phyloP scores from a whole-genome alignment of 2,113 vertebrate genomes.

The Ovis aries region DNA sequence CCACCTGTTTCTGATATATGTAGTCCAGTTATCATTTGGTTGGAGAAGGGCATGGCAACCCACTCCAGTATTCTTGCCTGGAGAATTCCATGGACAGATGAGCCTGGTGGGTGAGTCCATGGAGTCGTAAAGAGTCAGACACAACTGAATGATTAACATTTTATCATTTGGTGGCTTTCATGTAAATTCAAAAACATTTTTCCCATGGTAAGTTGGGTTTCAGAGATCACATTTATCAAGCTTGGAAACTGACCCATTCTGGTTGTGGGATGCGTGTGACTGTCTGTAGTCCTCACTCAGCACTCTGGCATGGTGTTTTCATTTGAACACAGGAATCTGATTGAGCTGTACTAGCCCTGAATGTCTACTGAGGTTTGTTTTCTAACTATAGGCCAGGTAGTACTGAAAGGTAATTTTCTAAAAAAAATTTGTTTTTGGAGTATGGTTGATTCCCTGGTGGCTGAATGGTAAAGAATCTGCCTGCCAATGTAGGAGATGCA shows the following conservation, averaged over 20 bases:
- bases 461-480: neutral
- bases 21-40: neutral
- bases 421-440: neutral
- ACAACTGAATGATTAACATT: neutral
- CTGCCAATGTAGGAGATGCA: neutral
- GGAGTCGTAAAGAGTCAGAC: too few relatives aligned
- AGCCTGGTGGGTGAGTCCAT: too few relatives aligned
- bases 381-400: neutral
- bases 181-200: constrained; percentile 16
- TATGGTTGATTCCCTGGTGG: neutral
- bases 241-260: neutral
- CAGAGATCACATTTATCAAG: neutral
- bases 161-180: neutral
- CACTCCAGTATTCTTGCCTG: neutral
- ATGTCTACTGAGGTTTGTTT: neutral
- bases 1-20: neutral
- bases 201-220: neutral
- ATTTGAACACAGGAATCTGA: neutral
- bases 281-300: neutral
- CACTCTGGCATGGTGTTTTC: neutral
- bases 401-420: neutral
- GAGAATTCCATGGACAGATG: too few relatives aligned
- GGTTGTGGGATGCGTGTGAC: neutral
- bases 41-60: neutral
- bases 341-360: neutral